Evolutionary conservation across 2,888 invertebrate genomes (phyloP), one percentile per base, ranked within the genome.

Genomic region (Eupithecia insigniata): DNA sequence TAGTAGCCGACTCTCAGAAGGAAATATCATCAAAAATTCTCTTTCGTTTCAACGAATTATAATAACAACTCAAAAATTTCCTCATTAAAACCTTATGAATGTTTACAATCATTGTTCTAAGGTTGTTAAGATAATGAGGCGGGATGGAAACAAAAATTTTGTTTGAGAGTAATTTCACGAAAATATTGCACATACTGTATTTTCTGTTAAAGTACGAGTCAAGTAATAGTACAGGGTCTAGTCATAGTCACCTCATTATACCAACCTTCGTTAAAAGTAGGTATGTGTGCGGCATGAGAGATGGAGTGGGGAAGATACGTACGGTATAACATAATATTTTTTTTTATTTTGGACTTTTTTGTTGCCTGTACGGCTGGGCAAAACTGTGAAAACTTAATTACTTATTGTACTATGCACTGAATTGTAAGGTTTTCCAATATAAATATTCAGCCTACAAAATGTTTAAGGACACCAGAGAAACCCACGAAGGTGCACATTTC

Each of bases 11-110:
- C 1, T 26, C 26, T 14, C n/a, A n/a, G n/a, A n/a, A n/a, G n/a
- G n/a, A n/a, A n/a, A n/a, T n/a, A n/a, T 55, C n/a, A 55, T 55
- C 14, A 55, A 55, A 51, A 55, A 34, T 34, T 62, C 10, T n/a
- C n/a, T 34, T 62, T 32, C 34, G 34, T 32, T n/a, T 61, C 32
- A 32, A n/a, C 30, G 18, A 61, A 61, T 62, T 62, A 62, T n/a
- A n/a, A 62, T 62, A 62, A 62, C 61, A 62, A 34, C 32, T 62
- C 28, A 18, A 51, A 60, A 12, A 62, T 62, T 62, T 62, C 32
- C 32, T 62, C 22, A 34, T 62, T 62, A 62, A 34, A 34, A 62
- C 14, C 22, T n/a, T n/a, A 34, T 5, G n/a, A n/a, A 60, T 32
- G 32, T 62, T 32, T 34, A 32, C n/a, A 32, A 32, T 61, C 61